Evolutionary conservation across 2,888 invertebrate genomes (phyloP).

Genomic region (Ganaspis brasiliensis): DNA sequence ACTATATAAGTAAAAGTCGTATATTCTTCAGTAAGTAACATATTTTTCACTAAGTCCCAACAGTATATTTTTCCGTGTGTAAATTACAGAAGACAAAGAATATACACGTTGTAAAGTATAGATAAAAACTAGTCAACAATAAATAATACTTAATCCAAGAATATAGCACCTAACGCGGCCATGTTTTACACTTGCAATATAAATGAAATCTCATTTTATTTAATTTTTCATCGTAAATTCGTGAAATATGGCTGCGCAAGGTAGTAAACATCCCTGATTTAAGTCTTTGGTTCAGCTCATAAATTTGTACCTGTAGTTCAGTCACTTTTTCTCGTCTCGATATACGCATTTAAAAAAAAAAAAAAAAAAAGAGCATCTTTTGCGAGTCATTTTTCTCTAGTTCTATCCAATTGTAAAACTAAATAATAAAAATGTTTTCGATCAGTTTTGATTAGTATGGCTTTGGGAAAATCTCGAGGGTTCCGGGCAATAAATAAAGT

Average conservation of each 20-base stretch:
- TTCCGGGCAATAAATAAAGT: constrained; percentile 18
- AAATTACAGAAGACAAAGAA: background rate
- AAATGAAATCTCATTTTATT: constrained; percentile 15
- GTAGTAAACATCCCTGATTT: constrained; percentile 15
- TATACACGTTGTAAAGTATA: background rate
- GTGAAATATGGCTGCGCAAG: background rate
- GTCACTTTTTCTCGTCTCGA: background rate
- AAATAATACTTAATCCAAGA: background rate
- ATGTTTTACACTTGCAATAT: constrained; percentile 12
- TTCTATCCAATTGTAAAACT: background rate
- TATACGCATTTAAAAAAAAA: constrained; percentile 1
- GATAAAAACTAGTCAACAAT: background rate
- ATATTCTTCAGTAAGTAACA: no score
- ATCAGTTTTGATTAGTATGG: background rate
- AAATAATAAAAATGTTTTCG: background rate
- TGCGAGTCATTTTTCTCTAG: background rate
- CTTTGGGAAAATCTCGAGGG: constrained; percentile 2
- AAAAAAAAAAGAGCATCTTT: background rate
- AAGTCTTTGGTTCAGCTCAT: constrained; percentile 10
- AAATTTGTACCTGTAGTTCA: constrained; percentile 2
- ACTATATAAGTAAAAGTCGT: no score
- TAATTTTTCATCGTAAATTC: constrained; percentile 14
- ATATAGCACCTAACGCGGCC: background rate
- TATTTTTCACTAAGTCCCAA: no score
- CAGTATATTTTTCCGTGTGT: no score